These are phyloP conservation scores for Enteromius radiatus DNA, from an alignment of 2,797 vertebrate genomes.

Conservation along the genomic window DNA sequence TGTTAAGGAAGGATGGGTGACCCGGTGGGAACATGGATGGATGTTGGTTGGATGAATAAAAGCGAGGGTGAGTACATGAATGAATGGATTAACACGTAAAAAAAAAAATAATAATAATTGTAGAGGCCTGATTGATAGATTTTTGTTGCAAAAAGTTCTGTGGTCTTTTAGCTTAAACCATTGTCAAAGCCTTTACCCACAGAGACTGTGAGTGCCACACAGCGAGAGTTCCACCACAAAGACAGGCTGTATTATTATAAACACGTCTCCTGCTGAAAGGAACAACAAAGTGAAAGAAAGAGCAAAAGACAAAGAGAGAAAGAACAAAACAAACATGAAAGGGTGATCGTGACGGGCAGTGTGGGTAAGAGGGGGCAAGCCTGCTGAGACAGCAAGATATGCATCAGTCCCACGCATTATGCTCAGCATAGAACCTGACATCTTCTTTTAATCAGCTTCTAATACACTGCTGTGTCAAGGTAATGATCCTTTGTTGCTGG, in stretches of 20 bases:
- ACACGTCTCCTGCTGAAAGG: slow-evolving; percentile 25
- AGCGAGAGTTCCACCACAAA: slow-evolving; percentile 8
- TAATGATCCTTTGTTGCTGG: slow-evolving; percentile 50
- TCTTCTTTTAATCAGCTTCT: slow-evolving; percentile 42
- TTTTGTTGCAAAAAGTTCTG: not conserved
- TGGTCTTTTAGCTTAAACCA: not conserved
- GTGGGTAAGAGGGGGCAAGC: slow-evolving; percentile 36
- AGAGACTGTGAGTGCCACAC: slow-evolving; percentile 30
- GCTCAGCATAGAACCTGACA: slow-evolving; percentile 16
- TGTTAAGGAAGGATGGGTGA: too few relatives aligned
- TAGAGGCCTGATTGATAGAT: not conserved
- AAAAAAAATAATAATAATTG: not conserved
- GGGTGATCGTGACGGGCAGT: slow-evolving; percentile 15
- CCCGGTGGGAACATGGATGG: not conserved
- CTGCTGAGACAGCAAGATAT: slow-evolving; percentile 35
- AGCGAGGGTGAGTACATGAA: not conserved
- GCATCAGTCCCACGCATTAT: slow-evolving; percentile 28
- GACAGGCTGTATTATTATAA: slow-evolving; percentile 22
- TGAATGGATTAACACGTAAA: not conserved
- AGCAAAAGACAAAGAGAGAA: slow-evolving; percentile 33
- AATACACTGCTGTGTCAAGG: slow-evolving; percentile 46
- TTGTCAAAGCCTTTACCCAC: slow-evolving; percentile 18
- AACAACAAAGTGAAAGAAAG: slow-evolving; percentile 19
- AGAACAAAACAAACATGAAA: slow-evolving; percentile 49
- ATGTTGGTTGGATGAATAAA: not conserved